These are phyloP conservation scores for Misgurnus mizolepis DNA, from an alignment of 2,113 vertebrate species.

Conservation along the genomic window DNA sequence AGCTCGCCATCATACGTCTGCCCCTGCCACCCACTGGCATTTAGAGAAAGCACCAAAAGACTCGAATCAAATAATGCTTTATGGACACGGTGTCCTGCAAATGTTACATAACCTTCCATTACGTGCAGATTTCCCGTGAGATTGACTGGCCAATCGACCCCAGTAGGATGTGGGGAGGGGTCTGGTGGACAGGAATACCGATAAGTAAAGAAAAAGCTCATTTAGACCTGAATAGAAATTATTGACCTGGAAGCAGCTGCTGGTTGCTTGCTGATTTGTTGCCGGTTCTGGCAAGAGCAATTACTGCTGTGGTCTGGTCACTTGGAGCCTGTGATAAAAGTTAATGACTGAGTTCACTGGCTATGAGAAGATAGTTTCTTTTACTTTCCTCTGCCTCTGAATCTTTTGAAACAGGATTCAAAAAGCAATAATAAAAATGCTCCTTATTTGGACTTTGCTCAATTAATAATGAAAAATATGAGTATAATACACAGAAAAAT, in stretches of 20 bases:
- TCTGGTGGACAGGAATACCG: conserved; percentile 55
- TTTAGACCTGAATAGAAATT: conserved; percentile 60
- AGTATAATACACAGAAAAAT: no score
- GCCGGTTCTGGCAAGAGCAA: conserved; percentile 59
- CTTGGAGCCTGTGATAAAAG: conserved; percentile 27
- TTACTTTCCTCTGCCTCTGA: not conserved
- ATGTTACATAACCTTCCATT: conserved; percentile 57
- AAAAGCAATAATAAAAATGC: no score
- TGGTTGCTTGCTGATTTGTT: conserved; percentile 61
- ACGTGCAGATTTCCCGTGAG: conserved; percentile 52
- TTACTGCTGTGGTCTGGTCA: conserved; percentile 59
- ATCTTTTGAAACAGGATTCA: not conserved
- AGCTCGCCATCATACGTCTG: conserved; percentile 27
- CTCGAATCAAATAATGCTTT: conserved; percentile 54
- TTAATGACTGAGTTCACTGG: conserved; percentile 29
- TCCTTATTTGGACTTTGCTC: no score
- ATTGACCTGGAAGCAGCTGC: conserved; percentile 62
- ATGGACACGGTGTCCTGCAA: conserved; percentile 47
- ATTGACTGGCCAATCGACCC: conserved; percentile 62
- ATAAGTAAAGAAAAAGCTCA: conserved; percentile 63
- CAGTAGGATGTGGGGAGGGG: conserved; percentile 55
- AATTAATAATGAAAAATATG: no score
- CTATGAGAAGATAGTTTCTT: not conserved
- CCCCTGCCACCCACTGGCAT: conserved; percentile 45
- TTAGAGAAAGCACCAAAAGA: conserved; percentile 49